Evolutionary conservation across 23 tunicate species (phyloP).

Genomic region (Botrylloides violaceus): DNA sequence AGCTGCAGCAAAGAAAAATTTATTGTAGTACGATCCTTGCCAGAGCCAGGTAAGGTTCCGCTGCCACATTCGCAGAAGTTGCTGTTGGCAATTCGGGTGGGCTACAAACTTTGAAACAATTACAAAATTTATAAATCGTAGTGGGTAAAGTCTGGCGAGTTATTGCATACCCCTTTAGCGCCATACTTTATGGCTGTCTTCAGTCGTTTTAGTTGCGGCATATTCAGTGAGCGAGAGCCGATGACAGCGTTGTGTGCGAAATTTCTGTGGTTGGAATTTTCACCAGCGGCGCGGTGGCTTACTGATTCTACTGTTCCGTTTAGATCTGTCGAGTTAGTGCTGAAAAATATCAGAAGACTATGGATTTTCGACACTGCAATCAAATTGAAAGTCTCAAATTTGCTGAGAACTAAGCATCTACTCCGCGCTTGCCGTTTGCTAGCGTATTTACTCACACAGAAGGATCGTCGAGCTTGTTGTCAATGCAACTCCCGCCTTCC

Average conservation of each 20-base stretch:
- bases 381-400: too few species aligned
- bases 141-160: too few species aligned
- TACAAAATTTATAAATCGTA: not conserved
- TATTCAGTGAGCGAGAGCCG: not conserved
- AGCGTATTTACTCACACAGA: too few species aligned
- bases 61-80: conserved; percentile 74
- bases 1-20: conserved; percentile 34
- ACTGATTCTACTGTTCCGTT: conserved; percentile 5
- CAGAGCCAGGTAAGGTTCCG: conserved; percentile 33
- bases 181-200: conserved; percentile 69
- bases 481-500: too few species aligned
- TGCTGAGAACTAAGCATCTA: too few species aligned
- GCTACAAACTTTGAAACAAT: conserved; percentile 77
- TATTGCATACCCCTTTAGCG: conserved; percentile 64
- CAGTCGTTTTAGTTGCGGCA: conserved; percentile 28
- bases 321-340: too few species aligned
- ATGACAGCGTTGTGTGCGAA: too few species aligned
- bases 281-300: not conserved
- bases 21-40: conserved; percentile 33
- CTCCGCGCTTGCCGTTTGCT: too few species aligned
- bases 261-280: too few species aligned
- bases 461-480: too few species aligned
- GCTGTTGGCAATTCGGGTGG: conserved; percentile 95
- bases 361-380: too few species aligned
- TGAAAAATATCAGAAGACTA: too few species aligned